phyloP scores from a whole-genome alignment of 2,113 vertebrate species.

The Oryzias celebensis region DNA sequence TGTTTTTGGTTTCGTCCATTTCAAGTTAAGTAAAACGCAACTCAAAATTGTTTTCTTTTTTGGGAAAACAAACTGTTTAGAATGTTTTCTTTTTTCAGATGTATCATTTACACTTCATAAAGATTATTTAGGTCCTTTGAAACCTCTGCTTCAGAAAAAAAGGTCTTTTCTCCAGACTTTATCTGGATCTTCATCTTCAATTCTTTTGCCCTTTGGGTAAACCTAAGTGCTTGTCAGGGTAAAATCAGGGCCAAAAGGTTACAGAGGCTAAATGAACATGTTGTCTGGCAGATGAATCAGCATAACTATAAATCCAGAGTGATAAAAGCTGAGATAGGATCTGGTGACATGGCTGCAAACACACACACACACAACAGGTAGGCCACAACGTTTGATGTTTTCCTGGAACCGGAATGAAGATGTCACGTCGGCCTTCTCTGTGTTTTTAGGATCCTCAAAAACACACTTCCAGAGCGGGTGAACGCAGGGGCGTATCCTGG shows the following conservation, averaged over 20 bases:
- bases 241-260: conserved; percentile 37
- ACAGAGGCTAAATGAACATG: conserved; percentile 3
- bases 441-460: not conserved
- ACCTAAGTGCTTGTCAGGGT: not conserved
- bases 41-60: not conserved
- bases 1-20: too few species aligned
- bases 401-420: conserved; percentile 46
- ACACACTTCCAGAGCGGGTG: not conserved
- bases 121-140: not conserved
- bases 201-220: not conserved
- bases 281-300: conserved; percentile 58
- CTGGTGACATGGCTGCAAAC: conserved; percentile 28
- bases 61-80: not conserved
- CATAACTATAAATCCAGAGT: conserved; percentile 43
- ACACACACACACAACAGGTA: conserved; percentile 21
- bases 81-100: not conserved
- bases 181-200: not conserved
- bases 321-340: conserved; percentile 49
- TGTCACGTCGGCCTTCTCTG: conserved; percentile 37
- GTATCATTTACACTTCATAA: not conserved
- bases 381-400: conserved; percentile 55
- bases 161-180: not conserved
- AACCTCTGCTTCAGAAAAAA: not conserved
- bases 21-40: not conserved
- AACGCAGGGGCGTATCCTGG: too few species aligned